Percentiles rank a stretch among this genome's conserved stretches.
phyloP scores from a whole-genome alignment of 2,888 invertebrate genomes.

The Phasia obesa region DNA sequence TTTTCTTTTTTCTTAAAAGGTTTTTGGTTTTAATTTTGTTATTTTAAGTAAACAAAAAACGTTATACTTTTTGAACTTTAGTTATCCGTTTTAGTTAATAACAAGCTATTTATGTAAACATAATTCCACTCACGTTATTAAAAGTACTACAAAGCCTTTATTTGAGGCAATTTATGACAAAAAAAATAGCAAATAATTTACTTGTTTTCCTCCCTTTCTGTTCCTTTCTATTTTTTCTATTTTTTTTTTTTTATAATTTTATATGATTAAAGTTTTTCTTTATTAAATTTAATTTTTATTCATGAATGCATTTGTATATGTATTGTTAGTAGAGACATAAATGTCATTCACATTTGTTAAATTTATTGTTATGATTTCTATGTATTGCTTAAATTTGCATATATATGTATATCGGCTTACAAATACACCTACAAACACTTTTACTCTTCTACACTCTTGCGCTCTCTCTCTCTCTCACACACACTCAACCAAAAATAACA shows the following conservation, averaged over 20 bases:
- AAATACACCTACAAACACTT: conserved; percentile 25
- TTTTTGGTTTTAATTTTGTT: conserved; percentile 54
- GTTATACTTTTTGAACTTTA: too few relatives aligned
- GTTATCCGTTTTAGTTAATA: not conserved
- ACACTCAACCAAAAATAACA: conserved; percentile 34
- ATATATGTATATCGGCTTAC: conserved; percentile 17
- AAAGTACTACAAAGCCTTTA: not conserved
- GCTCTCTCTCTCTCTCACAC: conserved; percentile 18
- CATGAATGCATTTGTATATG: conserved; percentile 20
- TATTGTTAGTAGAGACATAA: conserved; percentile 45
- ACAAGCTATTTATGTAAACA: not conserved
- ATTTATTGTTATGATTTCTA: conserved; percentile 59
- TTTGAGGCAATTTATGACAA: not conserved
- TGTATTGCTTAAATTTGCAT: conserved; percentile 33
- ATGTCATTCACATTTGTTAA: conserved; percentile 68
- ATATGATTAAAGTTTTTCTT: conserved; percentile 37
- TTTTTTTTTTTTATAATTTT: conserved; percentile 3
- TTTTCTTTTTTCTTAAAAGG: conserved; percentile 44
- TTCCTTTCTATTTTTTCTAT: not conserved
- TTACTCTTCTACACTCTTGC: conserved; percentile 35
- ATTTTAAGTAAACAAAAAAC: not conserved
- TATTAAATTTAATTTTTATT: conserved; percentile 48
- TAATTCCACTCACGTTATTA: conserved; percentile 7
- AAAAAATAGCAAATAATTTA: conserved; percentile 1
- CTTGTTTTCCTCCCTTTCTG: conserved; percentile 37